Percentiles rank a stretch among this genome's conserved stretches.
Conservation (phyloP, 2,888 invertebrate genomes). For the Taenaris catops region DNA sequence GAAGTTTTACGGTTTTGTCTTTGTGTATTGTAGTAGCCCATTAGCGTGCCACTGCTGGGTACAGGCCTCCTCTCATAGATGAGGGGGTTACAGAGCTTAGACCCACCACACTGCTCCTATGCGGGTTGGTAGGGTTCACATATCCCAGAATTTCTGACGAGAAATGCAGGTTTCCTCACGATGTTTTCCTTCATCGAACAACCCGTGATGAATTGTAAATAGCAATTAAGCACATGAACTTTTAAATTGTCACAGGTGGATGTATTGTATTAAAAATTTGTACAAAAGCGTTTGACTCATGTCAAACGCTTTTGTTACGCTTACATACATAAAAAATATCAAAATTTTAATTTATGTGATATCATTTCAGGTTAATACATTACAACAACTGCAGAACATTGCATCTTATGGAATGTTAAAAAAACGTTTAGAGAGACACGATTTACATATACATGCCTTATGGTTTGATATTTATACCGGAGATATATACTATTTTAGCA, state of each 20-base stretch:
- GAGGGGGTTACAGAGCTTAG: too few relatives aligned
- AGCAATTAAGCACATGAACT: too few relatives aligned
- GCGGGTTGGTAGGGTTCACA: too few relatives aligned
- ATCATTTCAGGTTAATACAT: constrained; percentile 88
- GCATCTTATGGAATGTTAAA: constrained; percentile 95
- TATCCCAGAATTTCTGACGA: too few relatives aligned
- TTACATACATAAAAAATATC: neutral
- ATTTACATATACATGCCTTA: constrained; percentile 94
- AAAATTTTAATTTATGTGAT: neutral
- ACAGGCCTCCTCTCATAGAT: too few relatives aligned
- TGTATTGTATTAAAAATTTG: neutral
- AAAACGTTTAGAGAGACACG: constrained; percentile 87
- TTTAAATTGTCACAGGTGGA: constrained; percentile 95
- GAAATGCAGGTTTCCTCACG: too few relatives aligned
- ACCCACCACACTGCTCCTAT: too few relatives aligned
- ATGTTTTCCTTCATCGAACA: too few relatives aligned
- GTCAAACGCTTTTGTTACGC: neutral
- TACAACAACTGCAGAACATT: constrained; percentile 95
- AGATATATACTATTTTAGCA: constrained; percentile 96
- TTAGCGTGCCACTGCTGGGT: too few relatives aligned
- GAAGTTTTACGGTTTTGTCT: too few relatives aligned
- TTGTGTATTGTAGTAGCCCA: too few relatives aligned
- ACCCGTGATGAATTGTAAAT: too few relatives aligned
- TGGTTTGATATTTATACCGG: constrained; percentile 99
- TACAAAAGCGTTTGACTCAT: neutral